Base-by-base conservation (phyloP, 1,140 invertebrate species). In the Delia radicum region DNA sequence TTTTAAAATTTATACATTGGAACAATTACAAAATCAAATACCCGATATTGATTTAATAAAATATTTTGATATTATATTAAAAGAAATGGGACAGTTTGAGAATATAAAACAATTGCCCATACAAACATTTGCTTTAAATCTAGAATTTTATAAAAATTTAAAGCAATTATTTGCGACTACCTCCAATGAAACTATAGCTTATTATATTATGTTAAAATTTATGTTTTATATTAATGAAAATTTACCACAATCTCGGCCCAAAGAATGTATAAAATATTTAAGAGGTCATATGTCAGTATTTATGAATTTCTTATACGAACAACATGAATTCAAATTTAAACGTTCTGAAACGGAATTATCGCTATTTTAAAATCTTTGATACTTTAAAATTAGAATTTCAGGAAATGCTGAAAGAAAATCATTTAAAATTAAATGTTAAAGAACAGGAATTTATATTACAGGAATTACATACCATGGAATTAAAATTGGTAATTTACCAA, bases 181-280 rank as follows among this genome's bases (percentile, higher is more conserved):
- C 55, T 77, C 79, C 21, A 80, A 82, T 42, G 81, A 80, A 61
- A 82, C 81, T 5, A 78, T 82, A 24, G 79, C 78, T 21, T 78
- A 80, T 75, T 82, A 82, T 69, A 75, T 82, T 8, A 82, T 82
- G 81, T 77, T 82, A 65, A 82, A 82, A 74, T 73, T 82, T 48
- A 77, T 82, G 71, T 79, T 78, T 13, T 31, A 63, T 3, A 28
- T 80, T 5, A 79, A 55, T 28, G 77, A 72, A 18, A 79, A 81
- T 73, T 67, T 81, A 71, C 81, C 81, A 13, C 8, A 46, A 4
- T 48, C 10, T 12, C 13, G 29, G 15, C 28, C 46, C 4, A 65
- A 74, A 12, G 37, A 48, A 37, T 82, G 81, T 24, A 46, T 82
- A 3, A n/a, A 73, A 42, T 76, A 80, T 42, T 26, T 82, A 37